Conservation (phyloP, 30 jellyfish, hydroid and myxozoan species). For the Turritopsis rubra region DNA sequence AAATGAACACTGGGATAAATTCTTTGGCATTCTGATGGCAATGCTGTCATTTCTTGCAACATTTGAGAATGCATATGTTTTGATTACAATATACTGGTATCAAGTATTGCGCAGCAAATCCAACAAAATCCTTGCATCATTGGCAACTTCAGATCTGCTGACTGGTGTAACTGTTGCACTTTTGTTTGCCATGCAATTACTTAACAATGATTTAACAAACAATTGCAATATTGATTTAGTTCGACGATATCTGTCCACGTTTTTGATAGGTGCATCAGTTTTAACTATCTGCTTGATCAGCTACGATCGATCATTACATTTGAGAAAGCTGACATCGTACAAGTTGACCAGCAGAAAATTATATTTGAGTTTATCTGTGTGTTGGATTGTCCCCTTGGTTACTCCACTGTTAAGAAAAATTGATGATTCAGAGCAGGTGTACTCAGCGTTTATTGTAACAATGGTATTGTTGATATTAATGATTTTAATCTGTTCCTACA, state of each 20-base stretch:
- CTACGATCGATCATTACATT: not conserved
- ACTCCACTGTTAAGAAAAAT: not conserved
- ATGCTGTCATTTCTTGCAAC: not conserved
- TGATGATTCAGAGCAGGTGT: constrained; percentile 3
- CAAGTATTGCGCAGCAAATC: not conserved
- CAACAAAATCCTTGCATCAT: not conserved
- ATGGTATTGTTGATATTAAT: not conserved
- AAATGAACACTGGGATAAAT: not conserved
- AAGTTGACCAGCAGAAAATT: not conserved
- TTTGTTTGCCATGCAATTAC: not conserved
- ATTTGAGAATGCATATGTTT: not conserved
- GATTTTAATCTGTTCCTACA: not conserved
- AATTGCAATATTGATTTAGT: not conserved
- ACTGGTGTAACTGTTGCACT: not conserved
- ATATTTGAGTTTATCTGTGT: not conserved
- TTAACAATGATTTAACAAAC: not conserved
- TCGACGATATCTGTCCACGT: constrained; percentile 10
- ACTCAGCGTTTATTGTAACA: not conserved
- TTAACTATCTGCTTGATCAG: constrained; percentile 2
- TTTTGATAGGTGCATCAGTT: constrained; percentile 11
- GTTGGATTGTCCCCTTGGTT: constrained; percentile 3
- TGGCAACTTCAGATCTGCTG: constrained; percentile 2
- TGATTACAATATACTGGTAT: not conserved
- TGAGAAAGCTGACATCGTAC: not conserved
- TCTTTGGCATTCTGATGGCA: not conserved